Evolutionary conservation across 2,888 invertebrate species (phyloP).

Genomic region (Acronicta leporina): DNA sequence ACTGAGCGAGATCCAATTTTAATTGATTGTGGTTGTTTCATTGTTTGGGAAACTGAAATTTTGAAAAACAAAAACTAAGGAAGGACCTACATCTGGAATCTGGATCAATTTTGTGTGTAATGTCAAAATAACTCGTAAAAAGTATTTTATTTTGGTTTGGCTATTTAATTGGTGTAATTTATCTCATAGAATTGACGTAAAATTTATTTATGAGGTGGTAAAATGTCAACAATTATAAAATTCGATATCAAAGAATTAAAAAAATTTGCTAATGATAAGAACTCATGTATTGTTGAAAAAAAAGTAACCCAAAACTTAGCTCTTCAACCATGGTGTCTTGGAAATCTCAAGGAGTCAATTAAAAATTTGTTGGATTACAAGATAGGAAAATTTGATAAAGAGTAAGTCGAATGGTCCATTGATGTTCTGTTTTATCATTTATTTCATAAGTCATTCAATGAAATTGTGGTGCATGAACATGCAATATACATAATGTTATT

Average conservation of each 20-base stretch:
- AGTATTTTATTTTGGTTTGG: too few species aligned
- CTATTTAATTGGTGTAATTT: conserved; percentile 1
- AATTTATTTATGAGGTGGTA: conserved; percentile 40
- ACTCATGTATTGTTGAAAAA: conserved; percentile 89
- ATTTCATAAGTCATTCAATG: too few species aligned
- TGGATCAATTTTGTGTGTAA: too few species aligned
- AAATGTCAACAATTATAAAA: conserved; percentile 85
- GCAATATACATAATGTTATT: too few species aligned
- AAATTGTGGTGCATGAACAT: too few species aligned
- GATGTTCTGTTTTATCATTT: too few species aligned
- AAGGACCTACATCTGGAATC: too few species aligned
- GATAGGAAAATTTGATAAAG: conserved; percentile 90
- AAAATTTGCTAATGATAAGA: conserved; percentile 86
- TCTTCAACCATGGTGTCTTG: conserved; percentile 90
- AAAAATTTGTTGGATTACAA: conserved; percentile 89
- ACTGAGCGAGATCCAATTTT: too few species aligned
- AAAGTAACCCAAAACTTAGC: conserved; percentile 88
- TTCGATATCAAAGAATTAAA: conserved; percentile 87
- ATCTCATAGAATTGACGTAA: conserved; percentile 15
- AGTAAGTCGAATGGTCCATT: conserved; percentile 80
- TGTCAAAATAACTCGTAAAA: too few species aligned
- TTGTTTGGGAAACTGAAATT: too few species aligned
- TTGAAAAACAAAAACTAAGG: too few species aligned
- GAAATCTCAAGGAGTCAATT: conserved; percentile 88
- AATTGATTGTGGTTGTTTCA: too few species aligned